Evolutionary conservation across 2,113 vertebrate species (phyloP).

Genomic region (Tiliqua scincoides): DNA sequence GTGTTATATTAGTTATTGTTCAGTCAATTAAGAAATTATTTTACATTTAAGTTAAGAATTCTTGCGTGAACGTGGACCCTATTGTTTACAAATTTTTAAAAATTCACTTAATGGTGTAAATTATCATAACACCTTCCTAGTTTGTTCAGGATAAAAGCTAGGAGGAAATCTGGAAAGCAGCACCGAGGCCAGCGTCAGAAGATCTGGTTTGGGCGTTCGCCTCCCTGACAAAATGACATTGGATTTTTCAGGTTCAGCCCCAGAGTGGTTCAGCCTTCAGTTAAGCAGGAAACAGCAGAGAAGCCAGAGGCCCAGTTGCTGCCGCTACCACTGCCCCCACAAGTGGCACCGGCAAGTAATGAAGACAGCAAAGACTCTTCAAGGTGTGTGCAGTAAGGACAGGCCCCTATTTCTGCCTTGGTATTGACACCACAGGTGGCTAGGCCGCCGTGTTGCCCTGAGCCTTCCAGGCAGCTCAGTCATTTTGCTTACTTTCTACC

Average conservation of each 20-base stretch:
- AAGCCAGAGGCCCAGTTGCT: fast-evolving
- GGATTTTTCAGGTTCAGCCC: slow-evolving; percentile 49
- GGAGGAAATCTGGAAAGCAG: no score
- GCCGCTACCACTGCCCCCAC: fast-evolving
- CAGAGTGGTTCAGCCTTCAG: background rate
- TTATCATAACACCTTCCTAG: no score
- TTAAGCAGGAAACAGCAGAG: fast-evolving
- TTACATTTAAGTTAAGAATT: no score
- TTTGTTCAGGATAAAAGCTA: background rate
- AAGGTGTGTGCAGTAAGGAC: background rate
- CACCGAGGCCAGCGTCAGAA: background rate
- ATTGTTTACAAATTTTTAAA: no score
- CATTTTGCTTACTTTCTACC: no score
- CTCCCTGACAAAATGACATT: fast-evolving
- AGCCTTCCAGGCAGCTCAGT: no score
- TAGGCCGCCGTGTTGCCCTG: background rate
- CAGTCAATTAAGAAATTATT: no score
- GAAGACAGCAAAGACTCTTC: background rate
- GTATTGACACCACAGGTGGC: background rate
- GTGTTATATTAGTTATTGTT: no score
- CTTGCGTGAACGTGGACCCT: no score
- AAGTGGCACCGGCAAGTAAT: fast-evolving
- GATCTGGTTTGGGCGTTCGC: background rate
- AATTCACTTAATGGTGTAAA: background rate
- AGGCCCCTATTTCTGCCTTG: background rate